Conservation (phyloP, 2,888 invertebrate species). For the Thysanoteuthis rhombus region DNA sequence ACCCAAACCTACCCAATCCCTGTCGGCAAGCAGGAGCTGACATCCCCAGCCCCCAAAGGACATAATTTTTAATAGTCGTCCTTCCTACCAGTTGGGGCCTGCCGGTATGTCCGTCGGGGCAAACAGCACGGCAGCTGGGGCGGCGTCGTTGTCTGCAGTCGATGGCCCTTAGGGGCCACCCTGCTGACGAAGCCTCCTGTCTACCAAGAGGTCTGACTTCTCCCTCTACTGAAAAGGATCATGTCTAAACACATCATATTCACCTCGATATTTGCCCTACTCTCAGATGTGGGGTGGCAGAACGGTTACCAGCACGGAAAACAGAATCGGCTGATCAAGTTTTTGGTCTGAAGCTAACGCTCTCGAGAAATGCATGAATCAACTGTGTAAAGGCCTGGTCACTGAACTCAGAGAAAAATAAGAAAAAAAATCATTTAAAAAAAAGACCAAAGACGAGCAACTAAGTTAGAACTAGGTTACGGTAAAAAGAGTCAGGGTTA, state of each 20-base stretch:
- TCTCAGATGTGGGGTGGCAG: too few relatives aligned
- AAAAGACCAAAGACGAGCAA: too few relatives aligned
- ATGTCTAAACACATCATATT: constrained; percentile 12
- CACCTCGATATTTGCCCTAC: neutral
- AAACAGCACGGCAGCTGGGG: neutral
- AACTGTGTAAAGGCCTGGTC: too few relatives aligned
- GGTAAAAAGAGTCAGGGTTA: too few relatives aligned
- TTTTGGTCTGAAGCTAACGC: too few relatives aligned
- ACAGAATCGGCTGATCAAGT: too few relatives aligned
- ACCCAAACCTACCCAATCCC: too few relatives aligned
- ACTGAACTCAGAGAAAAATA: too few relatives aligned
- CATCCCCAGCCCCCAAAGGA: neutral
- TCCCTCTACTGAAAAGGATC: neutral
- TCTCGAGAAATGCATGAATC: too few relatives aligned
- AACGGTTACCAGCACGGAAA: too few relatives aligned
- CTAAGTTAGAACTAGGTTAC: too few relatives aligned
- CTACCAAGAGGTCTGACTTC: neutral
- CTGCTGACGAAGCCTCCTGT: neutral
- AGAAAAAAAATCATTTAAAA: too few relatives aligned
- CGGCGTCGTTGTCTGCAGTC: neutral
- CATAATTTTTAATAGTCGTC: neutral
- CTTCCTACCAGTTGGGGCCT: neutral
- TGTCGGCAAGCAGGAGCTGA: neutral
- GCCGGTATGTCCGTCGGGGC: neutral
- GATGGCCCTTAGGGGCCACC: neutral